These are phyloP conservation scores for Xylota sylvarum DNA, from an alignment of 2,888 invertebrate genomes.

Conservation along the genomic window DNA sequence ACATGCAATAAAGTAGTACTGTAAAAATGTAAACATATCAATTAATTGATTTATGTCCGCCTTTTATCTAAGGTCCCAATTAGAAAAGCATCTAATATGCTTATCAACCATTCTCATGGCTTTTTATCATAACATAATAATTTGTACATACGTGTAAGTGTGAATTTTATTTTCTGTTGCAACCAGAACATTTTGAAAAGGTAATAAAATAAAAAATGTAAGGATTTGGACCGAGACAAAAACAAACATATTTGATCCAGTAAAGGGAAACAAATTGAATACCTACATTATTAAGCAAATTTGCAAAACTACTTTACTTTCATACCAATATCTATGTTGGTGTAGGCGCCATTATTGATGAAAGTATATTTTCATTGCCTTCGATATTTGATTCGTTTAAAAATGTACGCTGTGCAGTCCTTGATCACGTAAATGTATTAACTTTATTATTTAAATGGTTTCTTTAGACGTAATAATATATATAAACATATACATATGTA, in stretches of 20 bases:
- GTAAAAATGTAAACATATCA: not conserved
- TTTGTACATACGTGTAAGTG: not conserved
- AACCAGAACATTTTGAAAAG: not conserved
- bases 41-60: conserved; percentile 1
- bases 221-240: too few relatives aligned
- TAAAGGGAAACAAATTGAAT: too few relatives aligned
- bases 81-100: not conserved
- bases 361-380: too few relatives aligned
- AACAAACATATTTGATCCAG: too few relatives aligned
- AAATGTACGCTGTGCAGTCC: too few relatives aligned
- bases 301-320: not conserved
- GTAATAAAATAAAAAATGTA: too few relatives aligned
- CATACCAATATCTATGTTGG: too few relatives aligned
- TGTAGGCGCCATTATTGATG: too few relatives aligned
- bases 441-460: not conserved
- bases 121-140: not conserved
- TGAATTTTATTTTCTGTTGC: not conserved
- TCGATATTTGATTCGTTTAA: too few relatives aligned
- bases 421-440: too few relatives aligned
- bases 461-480: not conserved
- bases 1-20: not conserved
- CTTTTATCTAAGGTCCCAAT: conserved; percentile 7
- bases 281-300: not conserved
- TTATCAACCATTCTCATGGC: conserved; percentile 2
- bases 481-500: too few relatives aligned